Evolutionary conservation across 2,113 vertebrate species (phyloP), one percentile per base, ranked within the genome.

Genomic region (Eulacestoma nigropectus): DNA sequence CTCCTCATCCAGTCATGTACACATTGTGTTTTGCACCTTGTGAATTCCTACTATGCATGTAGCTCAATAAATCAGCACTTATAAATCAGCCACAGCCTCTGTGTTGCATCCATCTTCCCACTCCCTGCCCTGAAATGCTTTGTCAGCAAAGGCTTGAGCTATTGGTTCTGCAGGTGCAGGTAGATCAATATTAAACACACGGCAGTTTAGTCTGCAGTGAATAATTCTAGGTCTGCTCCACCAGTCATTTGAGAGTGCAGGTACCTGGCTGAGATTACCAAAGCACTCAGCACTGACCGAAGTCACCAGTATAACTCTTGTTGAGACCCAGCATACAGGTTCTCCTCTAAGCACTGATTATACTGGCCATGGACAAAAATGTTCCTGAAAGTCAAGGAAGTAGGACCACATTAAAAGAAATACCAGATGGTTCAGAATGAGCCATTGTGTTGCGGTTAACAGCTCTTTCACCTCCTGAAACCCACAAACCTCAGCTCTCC

Each of bases 121-220:
- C 18, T 75, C 83, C 46, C 39, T 46, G 25, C 23, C 50, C 67
- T 30, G 30, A 92, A 95, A 87, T 57, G 85, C 90, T 89, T 79
- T 93, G 83, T 86, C 85, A 96, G 94, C 84, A 97, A 80, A 89
- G 53, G 30, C 55, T 70, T 88, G 79, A 94, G 88, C 87, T 93
- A 89, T 35, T 53, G 62, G 67, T 73, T 91, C 70, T 89, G 70
- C 89, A 96, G 87, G 80, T 95, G 60, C 72, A 55, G 25, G 73
- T 37, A 90, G 69, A 93, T 91, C 84, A 93, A 91, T 96, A 90
- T 60, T 90, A 79, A 96, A 76, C 52, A 86, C 85, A 23, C 5
- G 13, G 74, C 56, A 93, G 69, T 39, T 64, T 44, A 68, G 65
- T 56, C 39, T 69, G 32, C 85, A 78, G 56, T 79, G 47, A 76